Evolutionary conservation across 2,113 vertebrate species (phyloP), one percentile per base, ranked within the genome.

Genomic region (Narcine bancroftii): DNA sequence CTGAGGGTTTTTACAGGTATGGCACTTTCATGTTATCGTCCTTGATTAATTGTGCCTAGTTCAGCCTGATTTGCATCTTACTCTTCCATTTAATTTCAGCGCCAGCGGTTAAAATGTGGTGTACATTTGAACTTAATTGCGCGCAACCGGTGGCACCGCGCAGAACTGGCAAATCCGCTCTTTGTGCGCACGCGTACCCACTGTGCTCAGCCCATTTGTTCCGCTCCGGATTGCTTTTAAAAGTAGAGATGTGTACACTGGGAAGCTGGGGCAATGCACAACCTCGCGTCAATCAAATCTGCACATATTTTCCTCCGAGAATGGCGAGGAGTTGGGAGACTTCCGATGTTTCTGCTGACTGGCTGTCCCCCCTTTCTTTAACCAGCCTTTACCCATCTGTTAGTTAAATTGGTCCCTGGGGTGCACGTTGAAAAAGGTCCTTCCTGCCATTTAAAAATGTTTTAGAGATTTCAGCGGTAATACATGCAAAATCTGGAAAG

Each of bases 1-100:
- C 92, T 93, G 95, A 93, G 93, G 93, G 71, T 94, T 94, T 95
- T 96, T 95, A 95, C 97, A 97, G 97, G 96, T 98, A 97, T 95
- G 94, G 93, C 94, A 94, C 95, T 93, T 91, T 93, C 92, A 94
- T 94, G 65, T 93, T 93, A 56, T 83, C 93, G 77, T 83, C 93
- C 93, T 85, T 92, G 92, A 92, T 93, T 95, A 89, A 92, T 93
- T 92, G 60, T 93, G 81, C 92, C 92, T 92, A 92, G 93, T 94
- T 94, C 93, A 66, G 92, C 93, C 69, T 66, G 17, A 91, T 91
- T 91, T 91, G 63, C 42, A 93, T 69, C 13, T 65, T 87, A 69
- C 69, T 92, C 69, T 72, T 50, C 92, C 92, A 92, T 75, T 92
- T 63, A 47, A 76, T 92, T 91, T 66, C 63, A 42, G 19, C 39